Percentiles rank a stretch among this genome's conserved stretches.
phyloP scores from a whole-genome alignment of 2,888 invertebrate species.

The Apamea monoglypha region DNA sequence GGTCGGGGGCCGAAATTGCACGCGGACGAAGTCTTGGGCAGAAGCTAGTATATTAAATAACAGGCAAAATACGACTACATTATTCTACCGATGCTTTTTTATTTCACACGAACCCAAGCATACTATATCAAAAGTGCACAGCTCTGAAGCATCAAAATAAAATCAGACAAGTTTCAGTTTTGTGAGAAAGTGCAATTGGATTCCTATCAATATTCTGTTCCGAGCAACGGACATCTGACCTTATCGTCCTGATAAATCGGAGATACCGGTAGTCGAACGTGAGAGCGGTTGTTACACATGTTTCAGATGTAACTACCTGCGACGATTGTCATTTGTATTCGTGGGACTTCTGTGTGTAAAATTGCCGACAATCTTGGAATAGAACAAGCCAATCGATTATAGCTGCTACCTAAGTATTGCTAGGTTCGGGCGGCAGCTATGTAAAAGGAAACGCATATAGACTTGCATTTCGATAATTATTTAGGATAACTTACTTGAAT shows the following conservation, averaged over 20 bases:
- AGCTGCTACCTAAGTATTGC: neutral
- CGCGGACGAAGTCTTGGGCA: too few relatives aligned
- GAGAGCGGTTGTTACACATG: neutral
- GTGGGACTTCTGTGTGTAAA: neutral
- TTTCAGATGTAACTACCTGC: neutral
- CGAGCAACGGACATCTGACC: neutral
- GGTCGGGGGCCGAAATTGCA: too few relatives aligned
- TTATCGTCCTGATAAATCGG: neutral
- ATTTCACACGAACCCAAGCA: neutral
- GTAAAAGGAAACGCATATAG: neutral
- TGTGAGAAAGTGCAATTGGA: neutral
- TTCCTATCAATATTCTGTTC: conserved; percentile 8
- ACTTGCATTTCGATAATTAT: neutral
- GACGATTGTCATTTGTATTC: neutral
- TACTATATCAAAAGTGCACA: too few relatives aligned
- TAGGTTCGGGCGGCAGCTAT: too few relatives aligned
- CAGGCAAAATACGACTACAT: neutral
- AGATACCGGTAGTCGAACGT: conserved; percentile 3
- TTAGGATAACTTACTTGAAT: neutral
- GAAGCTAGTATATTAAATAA: neutral
- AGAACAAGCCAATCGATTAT: neutral
- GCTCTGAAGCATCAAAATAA: too few relatives aligned
- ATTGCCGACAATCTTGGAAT: neutral
- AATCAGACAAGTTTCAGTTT: neutral
- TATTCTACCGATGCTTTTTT: neutral